A percentile compares a stretch with the other conserved stretches of the same genome.
These are phyloP conservation scores for Patiria pectinifera DNA, from an alignment of 53 echinoderm and acorn worm genomes.

Conservation along the genomic window DNA sequence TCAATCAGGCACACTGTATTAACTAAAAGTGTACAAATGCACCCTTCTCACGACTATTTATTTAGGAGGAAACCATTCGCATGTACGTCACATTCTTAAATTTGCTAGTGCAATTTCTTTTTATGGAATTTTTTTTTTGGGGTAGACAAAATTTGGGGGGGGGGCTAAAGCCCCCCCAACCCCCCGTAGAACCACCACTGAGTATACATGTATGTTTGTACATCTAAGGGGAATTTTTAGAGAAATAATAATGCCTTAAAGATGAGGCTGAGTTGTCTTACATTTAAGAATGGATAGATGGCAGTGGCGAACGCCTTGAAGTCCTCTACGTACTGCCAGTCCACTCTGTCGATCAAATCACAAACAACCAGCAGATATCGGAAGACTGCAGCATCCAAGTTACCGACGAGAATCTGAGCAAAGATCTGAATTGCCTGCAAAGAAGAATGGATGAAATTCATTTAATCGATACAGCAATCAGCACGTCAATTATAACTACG, in stretches of 20 bases:
- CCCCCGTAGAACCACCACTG: too few species aligned
- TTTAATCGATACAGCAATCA: background rate
- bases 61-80: too few species aligned
- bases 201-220: too few species aligned
- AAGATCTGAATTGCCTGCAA: slow-evolving; percentile 89
- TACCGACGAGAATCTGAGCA: slow-evolving; percentile 88
- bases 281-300: slow-evolving; percentile 91
- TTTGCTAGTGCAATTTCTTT: too few species aligned
- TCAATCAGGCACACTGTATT: too few species aligned
- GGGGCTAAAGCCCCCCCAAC: too few species aligned
- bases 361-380: slow-evolving; percentile 86
- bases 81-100: too few species aligned
- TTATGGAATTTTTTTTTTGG: too few species aligned
- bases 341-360: slow-evolving; percentile 90
- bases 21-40: too few species aligned
- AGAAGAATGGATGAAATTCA: background rate
- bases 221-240: background rate
- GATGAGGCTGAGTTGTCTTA: slow-evolving; percentile 43
- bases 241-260: background rate
- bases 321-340: slow-evolving; percentile 89
- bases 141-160: too few species aligned
- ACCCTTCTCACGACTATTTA: too few species aligned
- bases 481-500: too few species aligned
- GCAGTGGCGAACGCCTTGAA: slow-evolving; percentile 85
- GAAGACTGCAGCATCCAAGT: slow-evolving; percentile 86